Percentiles rank a stretch among this genome's conserved stretches.
Conservation (phyloP, 2,888 invertebrate species). For the Limenitis camilla region DNA sequence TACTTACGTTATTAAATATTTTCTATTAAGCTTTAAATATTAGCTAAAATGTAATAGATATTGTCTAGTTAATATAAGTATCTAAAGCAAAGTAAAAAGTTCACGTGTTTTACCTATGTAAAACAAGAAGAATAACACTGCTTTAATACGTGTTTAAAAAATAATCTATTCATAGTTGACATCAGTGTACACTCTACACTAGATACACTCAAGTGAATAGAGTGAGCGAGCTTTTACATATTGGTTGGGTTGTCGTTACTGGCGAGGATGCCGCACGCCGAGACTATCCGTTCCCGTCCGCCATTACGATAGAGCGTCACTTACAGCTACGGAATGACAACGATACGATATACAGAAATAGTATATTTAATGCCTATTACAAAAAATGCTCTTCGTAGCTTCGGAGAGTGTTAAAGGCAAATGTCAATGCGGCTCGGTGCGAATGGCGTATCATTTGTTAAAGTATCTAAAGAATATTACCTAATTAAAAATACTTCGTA, state of each 20-base stretch:
- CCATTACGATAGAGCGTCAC: slow-evolving; percentile 17
- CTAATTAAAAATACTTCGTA: too few relatives aligned
- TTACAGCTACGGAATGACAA: background rate
- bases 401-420: too few relatives aligned
- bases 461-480: too few relatives aligned
- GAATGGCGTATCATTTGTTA: too few relatives aligned
- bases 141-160: background rate
- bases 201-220: slow-evolving; percentile 4
- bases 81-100: too few relatives aligned
- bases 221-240: slow-evolving; percentile 40
- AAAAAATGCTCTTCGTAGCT: too few relatives aligned
- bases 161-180: background rate
- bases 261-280: slow-evolving; percentile 24
- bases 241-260: slow-evolving; percentile 50
- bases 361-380: too few relatives aligned
- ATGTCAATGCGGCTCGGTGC: too few relatives aligned
- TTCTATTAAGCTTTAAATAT: too few relatives aligned
- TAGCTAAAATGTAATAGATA: too few relatives aligned
- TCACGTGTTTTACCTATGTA: background rate
- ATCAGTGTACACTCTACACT: slow-evolving; percentile 30
- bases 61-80: too few relatives aligned
- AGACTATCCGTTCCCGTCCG: slow-evolving; percentile 39
- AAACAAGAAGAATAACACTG: background rate
- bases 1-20: too few relatives aligned
- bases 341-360: background rate